Conservation (phyloP, 1,140 invertebrate species). For the Diorhabda carinulata region DNA sequence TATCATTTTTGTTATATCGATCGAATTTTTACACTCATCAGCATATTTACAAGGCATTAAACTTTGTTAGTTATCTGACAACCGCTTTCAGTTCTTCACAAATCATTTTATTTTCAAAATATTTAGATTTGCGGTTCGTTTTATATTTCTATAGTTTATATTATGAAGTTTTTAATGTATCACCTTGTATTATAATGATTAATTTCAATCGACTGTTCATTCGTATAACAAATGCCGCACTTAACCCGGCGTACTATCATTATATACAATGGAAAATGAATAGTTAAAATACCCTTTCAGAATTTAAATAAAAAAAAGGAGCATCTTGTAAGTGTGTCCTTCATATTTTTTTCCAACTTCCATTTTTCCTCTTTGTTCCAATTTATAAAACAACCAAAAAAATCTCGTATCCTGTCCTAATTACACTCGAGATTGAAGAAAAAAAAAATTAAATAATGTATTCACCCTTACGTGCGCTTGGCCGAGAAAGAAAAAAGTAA, state of each 20-base stretch:
- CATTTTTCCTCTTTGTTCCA: neutral
- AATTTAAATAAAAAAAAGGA: slow-evolving; percentile 5
- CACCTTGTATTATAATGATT: too few relatives aligned
- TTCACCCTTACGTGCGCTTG: slow-evolving; percentile 9
- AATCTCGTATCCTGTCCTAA: slow-evolving; percentile 17
- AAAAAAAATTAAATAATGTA: slow-evolving; percentile 17
- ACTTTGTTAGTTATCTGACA: too few relatives aligned
- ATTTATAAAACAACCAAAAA: slow-evolving; percentile 13
- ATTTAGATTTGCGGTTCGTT: too few relatives aligned
- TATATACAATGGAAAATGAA: neutral
- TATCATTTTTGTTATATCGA: too few relatives aligned
- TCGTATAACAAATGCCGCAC: too few relatives aligned
- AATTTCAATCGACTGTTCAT: too few relatives aligned
- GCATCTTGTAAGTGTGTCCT: slow-evolving; percentile 15
- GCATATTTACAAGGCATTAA: too few relatives aligned
- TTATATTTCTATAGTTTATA: too few relatives aligned
- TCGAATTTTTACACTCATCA: too few relatives aligned
- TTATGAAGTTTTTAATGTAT: too few relatives aligned
- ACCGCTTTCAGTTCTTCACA: too few relatives aligned
- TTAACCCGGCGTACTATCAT: neutral
- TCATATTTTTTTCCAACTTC: slow-evolving; percentile 6
- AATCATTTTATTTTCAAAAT: too few relatives aligned
- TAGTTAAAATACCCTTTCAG: neutral
- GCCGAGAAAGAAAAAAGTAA: slow-evolving; percentile 10
- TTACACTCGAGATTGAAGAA: neutral